Percentiles rank a stretch among this genome's conserved stretches.
phyloP scores from a whole-genome alignment of 2,797 vertebrate genomes.

The Eleutherodactylus coqui region DNA sequence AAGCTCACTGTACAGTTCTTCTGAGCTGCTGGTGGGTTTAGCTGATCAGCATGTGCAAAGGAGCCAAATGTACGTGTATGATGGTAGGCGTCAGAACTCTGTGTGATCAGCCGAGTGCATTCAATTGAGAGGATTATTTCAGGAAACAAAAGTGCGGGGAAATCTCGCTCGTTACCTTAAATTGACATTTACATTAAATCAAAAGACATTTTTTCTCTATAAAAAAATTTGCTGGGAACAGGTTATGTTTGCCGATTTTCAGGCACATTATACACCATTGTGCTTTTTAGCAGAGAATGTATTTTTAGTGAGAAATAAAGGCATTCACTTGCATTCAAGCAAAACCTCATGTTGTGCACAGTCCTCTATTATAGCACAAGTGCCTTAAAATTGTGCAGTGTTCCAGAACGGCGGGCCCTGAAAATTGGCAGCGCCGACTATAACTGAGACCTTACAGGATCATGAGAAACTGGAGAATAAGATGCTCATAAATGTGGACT shows the following conservation, averaged over 20 bases:
- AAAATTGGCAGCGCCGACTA: conserved; percentile 29
- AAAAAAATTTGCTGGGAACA: conserved; percentile 23
- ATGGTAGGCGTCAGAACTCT: conserved; percentile 44
- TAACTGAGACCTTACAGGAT: conserved; percentile 12
- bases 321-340: conserved; percentile 47
- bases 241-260: conserved; percentile 47
- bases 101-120: conserved; percentile 46
- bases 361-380: conserved; percentile 50
- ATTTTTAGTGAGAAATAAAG: conserved; percentile 51
- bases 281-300: conserved; percentile 41
- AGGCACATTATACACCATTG: conserved; percentile 39
- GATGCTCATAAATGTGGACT: conserved; percentile 11
- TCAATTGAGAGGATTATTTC: conserved; percentile 47
- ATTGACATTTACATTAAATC: conserved; percentile 51
- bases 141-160: conserved; percentile 47
- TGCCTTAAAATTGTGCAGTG: conserved; percentile 50
- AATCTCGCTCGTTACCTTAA: conserved; percentile 39
- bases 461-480: conserved; percentile 10
- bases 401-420: conserved; percentile 40
- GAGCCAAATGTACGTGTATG: conserved; percentile 39
- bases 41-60: conserved; percentile 37
- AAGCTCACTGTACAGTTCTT: conserved; percentile 6
- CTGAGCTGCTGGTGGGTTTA: conserved; percentile 13
- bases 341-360: conserved; percentile 41
- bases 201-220: conserved; percentile 23